Evolutionary conservation across 2,888 invertebrate genomes (phyloP).

Genomic region (Notocelia uddmanniana): DNA sequence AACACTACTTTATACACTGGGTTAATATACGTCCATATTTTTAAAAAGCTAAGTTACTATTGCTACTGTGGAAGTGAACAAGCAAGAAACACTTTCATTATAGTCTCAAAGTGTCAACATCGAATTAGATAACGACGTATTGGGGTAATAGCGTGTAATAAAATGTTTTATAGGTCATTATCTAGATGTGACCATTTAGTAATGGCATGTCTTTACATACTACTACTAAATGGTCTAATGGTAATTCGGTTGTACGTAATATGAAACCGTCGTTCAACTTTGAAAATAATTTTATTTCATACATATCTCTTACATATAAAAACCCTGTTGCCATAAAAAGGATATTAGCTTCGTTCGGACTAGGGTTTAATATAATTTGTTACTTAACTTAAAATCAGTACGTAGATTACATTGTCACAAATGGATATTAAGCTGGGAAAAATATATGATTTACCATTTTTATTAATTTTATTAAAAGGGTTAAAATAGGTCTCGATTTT

Average conservation of each 20-base stretch:
- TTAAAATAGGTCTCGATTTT: too few relatives aligned
- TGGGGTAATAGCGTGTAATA: conserved; percentile 18
- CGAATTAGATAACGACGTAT: conserved; percentile 22
- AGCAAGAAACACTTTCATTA: conserved; percentile 14
- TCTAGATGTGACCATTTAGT: conserved; percentile 28
- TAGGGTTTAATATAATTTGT: too few relatives aligned
- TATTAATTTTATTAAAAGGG: too few relatives aligned
- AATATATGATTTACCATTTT: too few relatives aligned
- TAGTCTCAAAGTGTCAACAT: conserved; percentile 19
- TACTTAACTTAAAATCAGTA: too few relatives aligned
- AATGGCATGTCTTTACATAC: neutral
- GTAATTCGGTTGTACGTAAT: neutral
- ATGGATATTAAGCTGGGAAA: too few relatives aligned
- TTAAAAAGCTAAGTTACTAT: neutral
- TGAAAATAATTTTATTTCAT: neutral
- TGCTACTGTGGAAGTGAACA: neutral
- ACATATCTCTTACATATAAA: too few relatives aligned
- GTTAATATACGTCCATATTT: neutral
- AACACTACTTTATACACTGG: neutral
- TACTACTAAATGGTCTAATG: too few relatives aligned
- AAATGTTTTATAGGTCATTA: conserved; percentile 15
- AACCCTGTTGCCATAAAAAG: too few relatives aligned
- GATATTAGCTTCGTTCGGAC: too few relatives aligned
- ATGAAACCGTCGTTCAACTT: neutral
- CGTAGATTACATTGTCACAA: too few relatives aligned